Conservation (phyloP, 2,797 vertebrate species). For the Urosaurus nigricauda region DNA sequence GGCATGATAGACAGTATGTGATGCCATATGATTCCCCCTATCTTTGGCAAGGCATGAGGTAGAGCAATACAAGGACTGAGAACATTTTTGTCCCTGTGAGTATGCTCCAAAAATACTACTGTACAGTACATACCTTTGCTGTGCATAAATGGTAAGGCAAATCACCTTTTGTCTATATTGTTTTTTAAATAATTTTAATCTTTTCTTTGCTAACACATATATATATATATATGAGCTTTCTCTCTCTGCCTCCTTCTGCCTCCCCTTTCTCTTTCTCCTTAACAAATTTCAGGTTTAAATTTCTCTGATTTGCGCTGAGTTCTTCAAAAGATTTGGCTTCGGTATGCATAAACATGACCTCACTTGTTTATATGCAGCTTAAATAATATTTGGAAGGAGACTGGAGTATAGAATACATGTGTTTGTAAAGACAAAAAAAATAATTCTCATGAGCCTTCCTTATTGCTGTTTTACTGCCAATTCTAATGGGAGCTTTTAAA, state of each 20-base stretch:
- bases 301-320: neutral
- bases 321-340: neutral
- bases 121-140: neutral
- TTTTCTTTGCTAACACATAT: neutral
- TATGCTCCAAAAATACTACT: neutral
- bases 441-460: neutral
- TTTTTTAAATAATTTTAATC: neutral
- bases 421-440: neutral
- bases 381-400: neutral
- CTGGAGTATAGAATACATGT: neutral
- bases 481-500: neutral
- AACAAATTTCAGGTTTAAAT: neutral
- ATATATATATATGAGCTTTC: no score
- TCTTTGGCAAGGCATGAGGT: neutral
- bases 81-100: neutral
- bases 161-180: neutral
- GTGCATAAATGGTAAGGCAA: neutral
- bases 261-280: neutral
- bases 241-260: no score
- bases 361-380: neutral
- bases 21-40: neutral
- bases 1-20: neutral
- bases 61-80: neutral
- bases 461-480: slow-evolving; percentile 9
- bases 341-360: neutral